These are phyloP conservation scores for Triplophysa siluroides DNA, from an alignment of 2,113 vertebrate genomes.

Conservation along the genomic window DNA sequence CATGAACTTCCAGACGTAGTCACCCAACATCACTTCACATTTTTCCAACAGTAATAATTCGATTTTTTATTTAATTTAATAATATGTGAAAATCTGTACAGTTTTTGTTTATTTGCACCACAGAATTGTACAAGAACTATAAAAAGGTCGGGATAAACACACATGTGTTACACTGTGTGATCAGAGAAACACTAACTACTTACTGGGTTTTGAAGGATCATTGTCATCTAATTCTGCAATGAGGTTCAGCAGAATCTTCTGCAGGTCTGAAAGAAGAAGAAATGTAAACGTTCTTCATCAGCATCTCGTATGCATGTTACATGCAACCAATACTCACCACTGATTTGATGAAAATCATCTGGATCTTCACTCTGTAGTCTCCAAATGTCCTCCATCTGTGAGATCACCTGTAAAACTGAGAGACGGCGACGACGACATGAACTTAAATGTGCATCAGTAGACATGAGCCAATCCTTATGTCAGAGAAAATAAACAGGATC, in stretches of 20 bases:
- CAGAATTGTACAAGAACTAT: too few species aligned
- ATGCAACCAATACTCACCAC: not conserved
- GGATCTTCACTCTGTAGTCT: not conserved
- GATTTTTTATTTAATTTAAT: too few species aligned
- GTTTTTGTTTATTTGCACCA: too few species aligned
- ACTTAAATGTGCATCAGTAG: not conserved
- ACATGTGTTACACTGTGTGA: too few species aligned
- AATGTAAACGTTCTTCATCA: not conserved
- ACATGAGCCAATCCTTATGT: not conserved
- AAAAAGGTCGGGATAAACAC: too few species aligned
- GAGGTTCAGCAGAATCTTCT: not conserved
- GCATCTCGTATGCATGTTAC: not conserved
- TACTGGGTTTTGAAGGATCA: not conserved
- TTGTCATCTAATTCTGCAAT: slow-evolving; percentile 4
- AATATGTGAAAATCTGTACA: too few species aligned
- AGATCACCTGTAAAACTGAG: slow-evolving; percentile 10
- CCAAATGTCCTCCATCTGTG: slow-evolving; percentile 15
- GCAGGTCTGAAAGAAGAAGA: slow-evolving; percentile 8
- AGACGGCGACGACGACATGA: not conserved
- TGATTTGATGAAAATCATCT: slow-evolving; percentile 3
- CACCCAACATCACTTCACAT: too few species aligned
- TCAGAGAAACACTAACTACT: not conserved
- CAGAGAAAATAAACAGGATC: not conserved
- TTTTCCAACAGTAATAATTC: too few species aligned
- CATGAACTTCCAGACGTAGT: too few species aligned